These are phyloP conservation scores for Lumbricus terrestris DNA, from an alignment of 2,888 invertebrate genomes.

Conservation along the genomic window DNA sequence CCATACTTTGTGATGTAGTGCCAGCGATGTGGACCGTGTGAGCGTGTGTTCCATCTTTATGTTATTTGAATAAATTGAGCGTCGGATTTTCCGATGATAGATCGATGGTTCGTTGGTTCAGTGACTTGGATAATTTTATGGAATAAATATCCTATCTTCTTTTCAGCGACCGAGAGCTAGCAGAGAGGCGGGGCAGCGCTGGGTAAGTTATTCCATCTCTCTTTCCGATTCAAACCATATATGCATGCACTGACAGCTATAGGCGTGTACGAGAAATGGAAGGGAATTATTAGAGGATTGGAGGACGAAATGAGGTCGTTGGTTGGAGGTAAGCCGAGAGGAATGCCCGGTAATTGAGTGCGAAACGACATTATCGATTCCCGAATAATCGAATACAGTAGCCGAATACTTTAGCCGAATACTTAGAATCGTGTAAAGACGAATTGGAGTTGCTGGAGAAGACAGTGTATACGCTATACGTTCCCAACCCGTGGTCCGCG, in stretches of 20 bases:
- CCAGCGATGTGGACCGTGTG: too few relatives aligned
- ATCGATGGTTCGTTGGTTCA: too few relatives aligned
- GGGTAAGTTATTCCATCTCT: not conserved
- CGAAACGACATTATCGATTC: not conserved
- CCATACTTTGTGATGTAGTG: too few relatives aligned
- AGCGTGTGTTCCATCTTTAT: too few relatives aligned
- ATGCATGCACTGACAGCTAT: not conserved
- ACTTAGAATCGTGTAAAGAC: too few relatives aligned
- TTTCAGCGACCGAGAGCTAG: not conserved
- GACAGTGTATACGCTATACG: too few relatives aligned
- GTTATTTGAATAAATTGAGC: not conserved
- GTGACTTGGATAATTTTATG: not conserved
- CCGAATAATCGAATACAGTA: too few relatives aligned
- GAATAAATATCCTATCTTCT: not conserved
- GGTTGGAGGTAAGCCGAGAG: not conserved
- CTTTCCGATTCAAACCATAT: not conserved
- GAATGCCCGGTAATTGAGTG: not conserved
- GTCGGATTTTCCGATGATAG: not conserved
- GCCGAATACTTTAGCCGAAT: too few relatives aligned
- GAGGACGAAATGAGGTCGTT: not conserved
- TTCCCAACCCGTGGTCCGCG: too few relatives aligned
- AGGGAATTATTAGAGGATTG: not conserved
- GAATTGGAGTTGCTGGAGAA: too few relatives aligned
- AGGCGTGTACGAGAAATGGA: not conserved
- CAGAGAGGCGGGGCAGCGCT: not conserved